phyloP scores from a whole-genome alignment of 2,113 vertebrate species.

The Vimba vimba region DNA sequence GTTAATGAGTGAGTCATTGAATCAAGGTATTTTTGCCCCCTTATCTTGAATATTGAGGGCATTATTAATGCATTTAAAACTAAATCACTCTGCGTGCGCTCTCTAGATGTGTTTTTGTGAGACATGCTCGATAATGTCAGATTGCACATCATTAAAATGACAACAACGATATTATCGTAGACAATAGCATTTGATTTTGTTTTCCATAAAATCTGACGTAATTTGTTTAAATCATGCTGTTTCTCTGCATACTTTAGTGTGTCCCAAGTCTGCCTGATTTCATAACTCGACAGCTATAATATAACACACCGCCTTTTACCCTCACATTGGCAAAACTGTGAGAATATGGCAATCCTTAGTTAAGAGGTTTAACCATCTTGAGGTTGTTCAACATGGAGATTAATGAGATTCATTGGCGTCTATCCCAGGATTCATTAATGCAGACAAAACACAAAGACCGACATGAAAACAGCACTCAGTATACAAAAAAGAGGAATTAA shows the following conservation, averaged over 20 bases:
- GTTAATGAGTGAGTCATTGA: no score
- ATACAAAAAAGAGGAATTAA: background rate
- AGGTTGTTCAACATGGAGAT: background rate
- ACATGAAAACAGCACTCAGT: background rate
- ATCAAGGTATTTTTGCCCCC: no score
- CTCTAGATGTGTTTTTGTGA: no score
- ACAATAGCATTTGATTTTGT: background rate
- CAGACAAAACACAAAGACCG: background rate
- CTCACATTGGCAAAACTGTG: background rate
- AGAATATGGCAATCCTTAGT: background rate
- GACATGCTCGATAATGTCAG: no score
- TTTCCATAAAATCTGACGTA: background rate
- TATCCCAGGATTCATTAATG: background rate
- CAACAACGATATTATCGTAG: no score
- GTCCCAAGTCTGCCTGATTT: background rate
- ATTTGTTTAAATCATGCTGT: background rate
- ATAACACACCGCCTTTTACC: background rate
- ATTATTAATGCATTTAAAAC: no score
- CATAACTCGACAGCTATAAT: background rate
- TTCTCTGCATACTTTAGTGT: background rate
- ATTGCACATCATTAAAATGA: no score
- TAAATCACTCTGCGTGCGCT: no score
- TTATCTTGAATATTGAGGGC: no score
- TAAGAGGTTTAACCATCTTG: background rate
- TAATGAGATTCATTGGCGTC: constrained; percentile 4